Conservation (phyloP, 2,888 invertebrate genomes). For the Lepidochrysops patricia region DNA sequence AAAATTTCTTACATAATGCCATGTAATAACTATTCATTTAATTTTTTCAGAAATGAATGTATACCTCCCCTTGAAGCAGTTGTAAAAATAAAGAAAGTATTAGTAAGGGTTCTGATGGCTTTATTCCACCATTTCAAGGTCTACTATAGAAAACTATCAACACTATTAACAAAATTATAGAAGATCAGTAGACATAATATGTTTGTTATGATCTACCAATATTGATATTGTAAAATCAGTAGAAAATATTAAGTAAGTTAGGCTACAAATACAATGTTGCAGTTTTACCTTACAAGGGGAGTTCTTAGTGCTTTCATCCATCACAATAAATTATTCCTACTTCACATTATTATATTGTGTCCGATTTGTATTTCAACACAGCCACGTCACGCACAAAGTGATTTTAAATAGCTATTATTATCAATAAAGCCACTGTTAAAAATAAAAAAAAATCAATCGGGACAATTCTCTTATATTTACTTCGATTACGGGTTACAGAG, state of each 20-base stretch:
- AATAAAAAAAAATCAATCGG: conserved; percentile 67
- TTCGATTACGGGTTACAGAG: conserved; percentile 30
- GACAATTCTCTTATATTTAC: conserved; percentile 63
- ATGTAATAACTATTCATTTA: not conserved
- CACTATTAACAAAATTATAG: not conserved
- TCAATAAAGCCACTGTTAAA: conserved; percentile 68
- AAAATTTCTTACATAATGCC: conserved; percentile 11
- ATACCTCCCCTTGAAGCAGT: conserved; percentile 16
- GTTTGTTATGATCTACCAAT: not conserved
- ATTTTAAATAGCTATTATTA: conserved; percentile 58
- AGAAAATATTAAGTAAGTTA: conserved; percentile 20
- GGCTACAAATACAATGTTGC: conserved; percentile 41
- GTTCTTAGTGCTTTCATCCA: conserved; percentile 66
- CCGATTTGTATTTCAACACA: conserved; percentile 43
- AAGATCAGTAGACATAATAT: not conserved
- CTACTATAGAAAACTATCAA: not conserved
- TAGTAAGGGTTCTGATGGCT: not conserved
- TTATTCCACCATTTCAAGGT: not conserved
- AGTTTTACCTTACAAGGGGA: conserved; percentile 71
- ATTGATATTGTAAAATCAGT: conserved; percentile 12
- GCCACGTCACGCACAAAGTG: conserved; percentile 59
- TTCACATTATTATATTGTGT: conserved; percentile 54
- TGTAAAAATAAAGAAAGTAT: conserved; percentile 11
- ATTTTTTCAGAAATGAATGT: conserved; percentile 3
- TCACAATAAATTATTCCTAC: conserved; percentile 54